Conservation (phyloP, 2,797 vertebrate species). For the Catharus ustulatus region DNA sequence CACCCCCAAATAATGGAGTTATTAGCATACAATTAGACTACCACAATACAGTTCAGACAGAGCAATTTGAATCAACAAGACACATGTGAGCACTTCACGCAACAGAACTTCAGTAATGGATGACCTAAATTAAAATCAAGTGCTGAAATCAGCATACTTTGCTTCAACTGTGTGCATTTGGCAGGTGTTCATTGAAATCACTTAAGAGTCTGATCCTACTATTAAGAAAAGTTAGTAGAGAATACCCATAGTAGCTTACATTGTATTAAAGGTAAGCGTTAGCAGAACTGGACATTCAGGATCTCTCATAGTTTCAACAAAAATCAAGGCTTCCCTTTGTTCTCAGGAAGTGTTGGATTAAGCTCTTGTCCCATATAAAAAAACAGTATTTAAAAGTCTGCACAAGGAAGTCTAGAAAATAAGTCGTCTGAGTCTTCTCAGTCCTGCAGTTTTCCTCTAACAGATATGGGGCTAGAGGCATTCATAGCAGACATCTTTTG, state of each 20-base stretch:
- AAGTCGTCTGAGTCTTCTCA: not conserved
- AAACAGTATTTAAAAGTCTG: not conserved
- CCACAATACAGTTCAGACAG: not conserved
- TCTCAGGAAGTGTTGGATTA: not conserved
- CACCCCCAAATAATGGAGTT: constrained; percentile 2
- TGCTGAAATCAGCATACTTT: not conserved
- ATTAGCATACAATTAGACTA: not conserved
- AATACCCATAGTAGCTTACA: not conserved
- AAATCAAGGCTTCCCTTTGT: not conserved
- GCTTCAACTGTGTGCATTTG: not conserved
- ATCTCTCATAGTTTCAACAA: not conserved
- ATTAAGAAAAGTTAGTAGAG: not conserved
- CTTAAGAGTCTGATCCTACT: not conserved
- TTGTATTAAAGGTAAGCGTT: not conserved
- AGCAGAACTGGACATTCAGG: not conserved
- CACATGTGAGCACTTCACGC: not conserved
- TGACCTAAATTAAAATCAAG: constrained; percentile 1
- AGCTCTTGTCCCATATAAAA: not conserved
- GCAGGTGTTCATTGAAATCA: not conserved
- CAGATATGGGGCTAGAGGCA: constrained; percentile 35
- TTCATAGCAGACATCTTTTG: constrained; percentile 54
- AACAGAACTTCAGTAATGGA: constrained; percentile 9
- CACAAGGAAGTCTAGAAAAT: not conserved
- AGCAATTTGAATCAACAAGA: not conserved
- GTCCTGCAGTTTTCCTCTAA: constrained; percentile 23